These are phyloP conservation scores for Rotaria socialis DNA, from an alignment of 2,888 invertebrate species.

Conservation along the genomic window DNA sequence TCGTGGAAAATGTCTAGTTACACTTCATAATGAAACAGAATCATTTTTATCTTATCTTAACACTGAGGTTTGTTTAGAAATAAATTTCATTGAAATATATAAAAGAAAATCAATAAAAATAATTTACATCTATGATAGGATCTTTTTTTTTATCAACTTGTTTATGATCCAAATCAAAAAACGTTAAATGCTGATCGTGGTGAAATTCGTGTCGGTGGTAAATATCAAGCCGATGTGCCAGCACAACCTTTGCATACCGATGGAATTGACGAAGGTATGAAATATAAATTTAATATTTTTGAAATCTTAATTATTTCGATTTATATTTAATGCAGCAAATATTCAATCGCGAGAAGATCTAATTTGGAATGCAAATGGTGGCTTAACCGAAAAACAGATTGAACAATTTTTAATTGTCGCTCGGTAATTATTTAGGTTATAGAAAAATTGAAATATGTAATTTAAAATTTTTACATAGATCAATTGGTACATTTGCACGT, in stretches of 20 bases:
- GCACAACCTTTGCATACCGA: background rate
- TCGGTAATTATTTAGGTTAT: background rate
- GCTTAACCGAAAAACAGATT: conserved; percentile 85
- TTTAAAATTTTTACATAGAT: conserved; percentile 63
- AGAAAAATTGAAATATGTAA: background rate
- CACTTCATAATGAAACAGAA: conserved; percentile 73
- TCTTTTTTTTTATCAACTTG: conserved; percentile 97
- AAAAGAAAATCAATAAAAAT: no score
- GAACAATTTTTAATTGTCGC: conserved; percentile 89
- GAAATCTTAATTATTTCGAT: background rate
- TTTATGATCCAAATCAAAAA: conserved; percentile 98
- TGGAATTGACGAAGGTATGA: background rate
- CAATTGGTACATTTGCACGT: conserved; percentile 95
- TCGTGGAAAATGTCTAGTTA: conserved; percentile 96
- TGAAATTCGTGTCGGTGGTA: conserved; percentile 81
- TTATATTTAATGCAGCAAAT: background rate
- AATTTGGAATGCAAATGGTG: conserved; percentile 62
- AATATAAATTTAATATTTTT: background rate
- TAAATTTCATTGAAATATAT: background rate
- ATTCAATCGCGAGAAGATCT: background rate
- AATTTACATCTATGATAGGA: conserved; percentile 57
- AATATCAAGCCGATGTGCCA: conserved; percentile 90
- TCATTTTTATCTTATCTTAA: conserved; percentile 36
- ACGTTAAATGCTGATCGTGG: conserved; percentile 95
- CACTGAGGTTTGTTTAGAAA: background rate